These are phyloP conservation scores for Typhlichthys eigenmanni DNA, from an alignment of 2,797 vertebrate genomes.

Conservation along the genomic window DNA sequence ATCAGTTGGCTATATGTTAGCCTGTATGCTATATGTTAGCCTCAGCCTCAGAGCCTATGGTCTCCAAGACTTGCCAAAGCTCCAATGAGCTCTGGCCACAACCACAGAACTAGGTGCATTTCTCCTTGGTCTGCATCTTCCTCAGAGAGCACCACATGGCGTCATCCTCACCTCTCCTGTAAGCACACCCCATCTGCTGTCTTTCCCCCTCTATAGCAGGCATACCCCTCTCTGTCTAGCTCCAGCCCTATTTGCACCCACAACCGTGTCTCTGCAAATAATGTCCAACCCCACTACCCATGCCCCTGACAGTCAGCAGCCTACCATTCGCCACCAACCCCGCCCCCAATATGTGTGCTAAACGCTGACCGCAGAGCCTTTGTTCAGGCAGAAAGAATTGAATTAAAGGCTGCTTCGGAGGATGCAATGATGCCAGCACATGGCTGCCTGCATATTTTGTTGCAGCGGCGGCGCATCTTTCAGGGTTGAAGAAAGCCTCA, in stretches of 20 bases:
- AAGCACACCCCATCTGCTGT: neutral
- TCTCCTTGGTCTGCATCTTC: neutral
- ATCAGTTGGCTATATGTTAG: slow-evolving; percentile 19
- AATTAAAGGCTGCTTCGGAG: slow-evolving; percentile 70
- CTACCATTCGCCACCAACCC: slow-evolving; percentile 1
- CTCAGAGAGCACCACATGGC: neutral
- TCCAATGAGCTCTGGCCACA: neutral
- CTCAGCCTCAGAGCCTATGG: neutral
- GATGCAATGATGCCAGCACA: slow-evolving; percentile 56
- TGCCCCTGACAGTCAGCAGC: neutral
- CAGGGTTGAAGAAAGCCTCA: neutral
- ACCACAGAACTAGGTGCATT: neutral
- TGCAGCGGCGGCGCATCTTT: slow-evolving; percentile 33
- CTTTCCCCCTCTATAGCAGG: neutral
- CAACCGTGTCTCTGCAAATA: neutral
- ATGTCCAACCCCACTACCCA: neutral
- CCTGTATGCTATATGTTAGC: neutral
- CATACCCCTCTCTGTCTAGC: slow-evolving; percentile 5
- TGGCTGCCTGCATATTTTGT: slow-evolving; percentile 49
- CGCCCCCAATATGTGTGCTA: slow-evolving; percentile 42
- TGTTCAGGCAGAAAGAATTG: slow-evolving; percentile 68
- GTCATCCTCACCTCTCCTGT: neutral
- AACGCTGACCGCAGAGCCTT: slow-evolving; percentile 60
- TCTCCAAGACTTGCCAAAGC: neutral
- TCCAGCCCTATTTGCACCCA: slow-evolving; percentile 10